These are phyloP conservation scores for Thripadectes ignobilis DNA, from an alignment of 2,797 vertebrate species.

Conservation along the genomic window DNA sequence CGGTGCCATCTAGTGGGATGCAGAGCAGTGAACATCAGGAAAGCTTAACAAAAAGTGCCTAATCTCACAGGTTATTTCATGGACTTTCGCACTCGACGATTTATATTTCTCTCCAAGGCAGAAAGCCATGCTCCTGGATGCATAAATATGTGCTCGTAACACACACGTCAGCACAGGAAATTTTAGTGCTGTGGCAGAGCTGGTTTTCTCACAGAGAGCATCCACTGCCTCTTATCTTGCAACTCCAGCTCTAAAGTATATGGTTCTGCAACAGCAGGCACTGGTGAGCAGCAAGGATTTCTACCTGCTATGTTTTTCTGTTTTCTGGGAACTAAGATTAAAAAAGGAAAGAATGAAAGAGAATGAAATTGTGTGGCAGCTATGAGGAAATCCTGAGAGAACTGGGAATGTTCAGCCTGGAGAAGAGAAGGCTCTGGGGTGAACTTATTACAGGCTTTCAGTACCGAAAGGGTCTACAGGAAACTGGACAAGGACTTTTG, in stretches of 20 bases:
- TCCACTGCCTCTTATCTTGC: background rate
- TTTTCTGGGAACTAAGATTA: background rate
- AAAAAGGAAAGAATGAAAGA: background rate
- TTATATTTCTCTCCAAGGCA: background rate
- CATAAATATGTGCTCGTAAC: slow-evolving; percentile 15
- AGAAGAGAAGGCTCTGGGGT: background rate
- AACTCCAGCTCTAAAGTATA: background rate
- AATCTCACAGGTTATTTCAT: background rate
- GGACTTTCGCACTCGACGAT: background rate
- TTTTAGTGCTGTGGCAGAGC: background rate
- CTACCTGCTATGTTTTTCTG: background rate
- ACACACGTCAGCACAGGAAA: background rate
- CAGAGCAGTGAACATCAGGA: background rate
- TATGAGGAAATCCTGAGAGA: background rate
- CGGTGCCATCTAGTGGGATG: slow-evolving; percentile 60
- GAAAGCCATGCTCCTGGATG: background rate
- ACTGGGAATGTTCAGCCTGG: background rate
- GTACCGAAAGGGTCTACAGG: background rate
- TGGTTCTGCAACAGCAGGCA: background rate
- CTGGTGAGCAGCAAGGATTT: background rate
- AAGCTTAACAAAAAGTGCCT: background rate
- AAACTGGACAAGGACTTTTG: background rate
- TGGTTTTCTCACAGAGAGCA: background rate
- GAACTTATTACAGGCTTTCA: background rate
- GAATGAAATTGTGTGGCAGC: background rate